These are phyloP conservation scores for Pteromalus puparum DNA, from an alignment of 1,140 invertebrate genomes.

Conservation along the genomic window DNA sequence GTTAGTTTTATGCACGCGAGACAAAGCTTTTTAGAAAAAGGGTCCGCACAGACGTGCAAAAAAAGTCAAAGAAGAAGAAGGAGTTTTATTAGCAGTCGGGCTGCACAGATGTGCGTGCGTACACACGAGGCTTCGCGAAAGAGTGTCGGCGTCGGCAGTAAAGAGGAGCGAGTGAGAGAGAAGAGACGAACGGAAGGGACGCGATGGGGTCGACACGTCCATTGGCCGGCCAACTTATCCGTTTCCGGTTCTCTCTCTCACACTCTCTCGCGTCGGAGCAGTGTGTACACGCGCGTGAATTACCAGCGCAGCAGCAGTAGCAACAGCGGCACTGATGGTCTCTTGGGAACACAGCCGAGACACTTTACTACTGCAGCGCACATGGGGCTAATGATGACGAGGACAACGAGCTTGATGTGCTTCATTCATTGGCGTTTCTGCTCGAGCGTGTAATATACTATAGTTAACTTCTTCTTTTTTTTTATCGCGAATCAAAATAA, in stretches of 20 bases:
- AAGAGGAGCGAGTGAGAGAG: neutral
- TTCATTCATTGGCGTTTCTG: neutral
- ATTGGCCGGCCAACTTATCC: conserved; percentile 38
- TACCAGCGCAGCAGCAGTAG: too few relatives aligned
- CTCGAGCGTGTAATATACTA: too few relatives aligned
- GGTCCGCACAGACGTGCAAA: neutral
- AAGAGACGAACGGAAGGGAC: conserved; percentile 21
- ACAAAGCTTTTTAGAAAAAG: neutral
- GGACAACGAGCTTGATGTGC: conserved; percentile 25
- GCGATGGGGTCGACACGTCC: conserved; percentile 7
- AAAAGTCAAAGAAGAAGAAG: neutral
- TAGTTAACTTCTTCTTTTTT: too few relatives aligned
- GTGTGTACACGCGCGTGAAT: conserved; percentile 20
- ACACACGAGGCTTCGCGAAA: neutral
- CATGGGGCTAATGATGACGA: neutral
- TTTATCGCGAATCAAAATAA: too few relatives aligned
- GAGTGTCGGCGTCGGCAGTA: neutral
- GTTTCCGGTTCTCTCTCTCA: conserved; percentile 39
- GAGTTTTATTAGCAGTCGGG: conserved; percentile 6
- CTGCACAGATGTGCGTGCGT: conserved; percentile 11
- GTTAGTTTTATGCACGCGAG: neutral
- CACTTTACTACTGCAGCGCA: neutral
- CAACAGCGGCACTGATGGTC: neutral
- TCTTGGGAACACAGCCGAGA: neutral
- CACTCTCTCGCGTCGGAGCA: too few relatives aligned